Evolutionary conservation across 2,888 invertebrate genomes (phyloP), one percentile per base, ranked within the genome.

Genomic region (Rhaphigaster nebulosa): DNA sequence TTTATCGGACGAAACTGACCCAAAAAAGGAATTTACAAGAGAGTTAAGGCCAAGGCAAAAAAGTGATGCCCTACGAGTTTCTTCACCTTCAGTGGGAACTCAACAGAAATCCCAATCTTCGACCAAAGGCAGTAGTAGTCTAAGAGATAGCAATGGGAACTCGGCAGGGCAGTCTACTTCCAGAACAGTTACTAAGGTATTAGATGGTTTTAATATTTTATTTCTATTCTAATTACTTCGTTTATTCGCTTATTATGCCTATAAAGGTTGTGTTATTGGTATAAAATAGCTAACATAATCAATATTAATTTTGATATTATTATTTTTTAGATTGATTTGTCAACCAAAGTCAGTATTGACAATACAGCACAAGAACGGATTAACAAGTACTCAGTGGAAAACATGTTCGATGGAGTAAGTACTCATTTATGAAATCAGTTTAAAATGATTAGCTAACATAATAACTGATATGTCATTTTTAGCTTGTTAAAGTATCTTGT

Each of bases 401-500:
- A 84, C 45, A 84, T 84, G 84, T 84, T 84, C 13, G 84, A 84
- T 13, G 84, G 84, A 38, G 84, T 84, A 84, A 50, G 41, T 84
- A 45, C 13, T 45, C 45, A n/a, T 15, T 84, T 50, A 45, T 84
- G 3, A 38, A 76, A 34, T 38, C 1, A 8, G 15, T 13, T 50
- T 13, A 45, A 45, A 4, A 50, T n/a, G 13, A n/a, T 3, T 15
- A 38, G 15, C 45, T 84, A 45, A 6, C n/a, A 45, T 29, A 29
- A 10, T 50, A 52, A 88, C n/a, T 34, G 34, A 29, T 15, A 29
- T 88, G 29, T 88, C 45, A 88, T 87, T 90, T 90, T 54, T 54
- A 90, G 90, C 41, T 90, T n/a, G 90, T 90, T 80, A 87, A 90
- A 52, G 52, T 80, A 38, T 90, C 52, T 54, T 65, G 56, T 54